Percentiles rank a stretch among this genome's conserved stretches.
phyloP scores from a whole-genome alignment of 1,140 invertebrate genomes.

The Euura saliciscinereae region DNA sequence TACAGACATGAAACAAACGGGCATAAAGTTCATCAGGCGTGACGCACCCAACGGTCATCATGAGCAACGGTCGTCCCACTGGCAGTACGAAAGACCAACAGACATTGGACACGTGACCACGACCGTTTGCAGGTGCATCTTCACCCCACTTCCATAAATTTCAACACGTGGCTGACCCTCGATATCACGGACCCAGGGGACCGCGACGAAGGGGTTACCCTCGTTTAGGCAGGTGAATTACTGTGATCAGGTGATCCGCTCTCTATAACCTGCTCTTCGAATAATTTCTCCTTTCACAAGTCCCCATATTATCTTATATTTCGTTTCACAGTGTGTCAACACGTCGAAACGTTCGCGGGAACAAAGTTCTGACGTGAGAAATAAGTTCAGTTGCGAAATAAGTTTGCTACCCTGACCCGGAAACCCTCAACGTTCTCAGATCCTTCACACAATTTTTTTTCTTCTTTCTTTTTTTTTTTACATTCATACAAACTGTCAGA shows the following conservation, averaged over 20 bases:
- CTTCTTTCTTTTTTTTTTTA: neutral
- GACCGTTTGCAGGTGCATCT: constrained; percentile 4
- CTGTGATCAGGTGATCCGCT: neutral
- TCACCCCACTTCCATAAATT: neutral
- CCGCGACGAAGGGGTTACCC: no score
- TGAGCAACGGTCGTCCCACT: neutral
- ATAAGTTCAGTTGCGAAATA: no score
- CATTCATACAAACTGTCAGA: neutral
- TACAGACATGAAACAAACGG: no score
- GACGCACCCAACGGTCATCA: neutral
- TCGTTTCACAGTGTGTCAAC: no score
- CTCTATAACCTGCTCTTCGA: no score
- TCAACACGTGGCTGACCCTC: neutral
- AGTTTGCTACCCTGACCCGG: neutral
- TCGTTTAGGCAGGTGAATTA: neutral
- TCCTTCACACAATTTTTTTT: neutral
- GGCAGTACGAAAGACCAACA: neutral
- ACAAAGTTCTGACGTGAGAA: no score
- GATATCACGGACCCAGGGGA: neutral
- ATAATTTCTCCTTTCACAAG: no score
- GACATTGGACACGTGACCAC: neutral
- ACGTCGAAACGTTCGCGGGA: no score
- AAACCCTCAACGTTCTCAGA: neutral
- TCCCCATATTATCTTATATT: no score
- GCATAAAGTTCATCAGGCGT: no score